Conservation (phyloP, 2,113 vertebrate species). For the Brachyhypopomus occidentalis region DNA sequence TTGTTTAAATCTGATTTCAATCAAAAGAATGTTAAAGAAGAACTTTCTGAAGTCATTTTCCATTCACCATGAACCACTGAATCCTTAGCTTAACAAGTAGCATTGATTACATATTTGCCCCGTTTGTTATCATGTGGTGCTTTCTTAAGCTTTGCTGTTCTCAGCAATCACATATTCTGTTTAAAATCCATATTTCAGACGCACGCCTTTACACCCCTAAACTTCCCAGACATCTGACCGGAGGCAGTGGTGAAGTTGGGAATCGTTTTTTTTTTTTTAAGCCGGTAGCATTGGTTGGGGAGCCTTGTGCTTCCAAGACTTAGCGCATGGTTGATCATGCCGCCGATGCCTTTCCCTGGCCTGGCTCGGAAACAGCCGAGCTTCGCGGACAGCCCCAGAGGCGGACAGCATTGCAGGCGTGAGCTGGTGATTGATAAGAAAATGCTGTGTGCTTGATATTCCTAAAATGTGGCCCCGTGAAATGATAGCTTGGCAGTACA, state of each 20-base stretch:
- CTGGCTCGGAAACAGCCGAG: too few species aligned
- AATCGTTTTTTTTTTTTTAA: not conserved
- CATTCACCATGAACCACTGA: not conserved
- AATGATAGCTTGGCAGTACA: constrained; percentile 8
- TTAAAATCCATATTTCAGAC: constrained; percentile 28
- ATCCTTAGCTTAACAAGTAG: not conserved
- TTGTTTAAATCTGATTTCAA: not conserved
- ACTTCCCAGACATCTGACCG: constrained; percentile 25
- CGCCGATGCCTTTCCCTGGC: constrained; percentile 16
- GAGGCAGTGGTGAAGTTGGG: not conserved
- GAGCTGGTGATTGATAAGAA: constrained; percentile 35
- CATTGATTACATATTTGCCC: not conserved
- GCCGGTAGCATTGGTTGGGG: constrained; percentile 31
- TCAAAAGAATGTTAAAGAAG: not conserved
- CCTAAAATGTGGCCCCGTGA: not conserved
- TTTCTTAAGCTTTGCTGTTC: constrained; percentile 10
- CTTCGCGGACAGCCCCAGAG: constrained; percentile 14
- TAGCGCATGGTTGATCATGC: constrained; percentile 48
- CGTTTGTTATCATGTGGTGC: not conserved
- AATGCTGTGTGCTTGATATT: constrained; percentile 16
- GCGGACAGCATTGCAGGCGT: constrained; percentile 3
- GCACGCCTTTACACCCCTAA: constrained; percentile 9
- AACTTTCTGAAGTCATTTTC: constrained; percentile 13
- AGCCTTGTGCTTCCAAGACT: constrained; percentile 9
- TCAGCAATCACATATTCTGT: constrained; percentile 17